Evolutionary conservation across 2,797 vertebrate genomes (phyloP), one percentile per base, ranked within the genome.

Genomic region (Novumbra hubbsi): DNA sequence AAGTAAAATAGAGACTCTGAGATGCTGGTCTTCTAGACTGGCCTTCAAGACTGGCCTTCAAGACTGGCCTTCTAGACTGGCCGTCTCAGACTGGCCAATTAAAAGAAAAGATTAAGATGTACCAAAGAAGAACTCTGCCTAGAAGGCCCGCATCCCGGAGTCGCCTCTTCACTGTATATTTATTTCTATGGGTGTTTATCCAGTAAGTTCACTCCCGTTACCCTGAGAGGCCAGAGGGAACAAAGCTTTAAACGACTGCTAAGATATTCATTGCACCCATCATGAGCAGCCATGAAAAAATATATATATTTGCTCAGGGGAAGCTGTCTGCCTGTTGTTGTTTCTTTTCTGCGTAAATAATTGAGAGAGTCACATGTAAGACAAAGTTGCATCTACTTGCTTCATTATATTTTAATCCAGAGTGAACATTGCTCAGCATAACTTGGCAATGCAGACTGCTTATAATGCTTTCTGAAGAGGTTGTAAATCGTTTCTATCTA

Each of bases 351-450:
- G 65, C 78, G 82, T 94, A 84, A 93, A 93, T 94, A 91, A 94
- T 94, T 93, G 78, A 93, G 82, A 77, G 75, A 83, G 86, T 87
- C 84, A 80, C 87, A 85, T 94, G 92, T 93, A 90, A 92, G 83
- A 93, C 92, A 92, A 91, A 90, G 88, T 90, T 91, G 86, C 87
- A 84, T 90, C 90, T 86, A 88, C 90, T 90, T 72, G 84, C 87
- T 90, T 94, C 90, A 91, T 93, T 92, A 91, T 92, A 89, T 91
- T 93, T 94, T 90, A 92, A 92, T 94, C 75, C 69, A 71, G 21
- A 60, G 87, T 65, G 89, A 91, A 87, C 78, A 80, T 87, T 87
- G 83, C 87, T 86, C 74, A 72, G 80, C 73, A 68, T 85, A 66
- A 80, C 84, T 88, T 79, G 83, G 83, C 86, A 78, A 79, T 72